phyloP scores from a whole-genome alignment of 2,888 invertebrate genomes.

The Dusona sp. region DNA sequence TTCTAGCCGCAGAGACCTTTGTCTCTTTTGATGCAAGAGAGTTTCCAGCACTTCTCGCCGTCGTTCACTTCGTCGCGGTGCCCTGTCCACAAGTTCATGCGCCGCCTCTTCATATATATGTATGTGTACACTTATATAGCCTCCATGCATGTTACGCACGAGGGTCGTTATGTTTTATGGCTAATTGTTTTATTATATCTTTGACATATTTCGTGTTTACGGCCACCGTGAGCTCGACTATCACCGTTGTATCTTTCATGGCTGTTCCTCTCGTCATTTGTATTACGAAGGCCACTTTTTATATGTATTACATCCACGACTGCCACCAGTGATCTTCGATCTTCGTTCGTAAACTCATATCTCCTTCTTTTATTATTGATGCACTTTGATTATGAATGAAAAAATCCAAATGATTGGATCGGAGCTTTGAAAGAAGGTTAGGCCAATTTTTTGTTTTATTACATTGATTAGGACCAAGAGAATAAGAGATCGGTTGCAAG shows the following conservation, averaged over 20 bases:
- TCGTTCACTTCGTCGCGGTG: constrained; percentile 63
- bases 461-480: constrained; percentile 59
- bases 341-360: not conserved
- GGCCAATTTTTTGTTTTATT: constrained; percentile 45
- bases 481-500: constrained; percentile 9
- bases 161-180: constrained; percentile 85
- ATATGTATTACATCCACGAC: not conserved
- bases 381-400: constrained; percentile 42
- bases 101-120: constrained; percentile 28
- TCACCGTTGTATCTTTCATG: constrained; percentile 81
- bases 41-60: constrained; percentile 61
- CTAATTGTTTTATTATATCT: constrained; percentile 85
- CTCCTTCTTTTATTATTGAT: not conserved
- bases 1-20: constrained; percentile 42
- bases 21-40: constrained; percentile 55
- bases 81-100: constrained; percentile 60
- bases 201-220: constrained; percentile 85
- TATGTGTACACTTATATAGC: constrained; percentile 7
- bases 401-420: not conserved
- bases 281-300: constrained; percentile 82
- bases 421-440: not conserved
- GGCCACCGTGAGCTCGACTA: constrained; percentile 76
- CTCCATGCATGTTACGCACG: constrained; percentile 75
- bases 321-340: not conserved
- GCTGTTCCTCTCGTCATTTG: constrained; percentile 79